Evolutionary conservation across 2,113 vertebrate species (phyloP).

Genomic region (Callionymus lyra): DNA sequence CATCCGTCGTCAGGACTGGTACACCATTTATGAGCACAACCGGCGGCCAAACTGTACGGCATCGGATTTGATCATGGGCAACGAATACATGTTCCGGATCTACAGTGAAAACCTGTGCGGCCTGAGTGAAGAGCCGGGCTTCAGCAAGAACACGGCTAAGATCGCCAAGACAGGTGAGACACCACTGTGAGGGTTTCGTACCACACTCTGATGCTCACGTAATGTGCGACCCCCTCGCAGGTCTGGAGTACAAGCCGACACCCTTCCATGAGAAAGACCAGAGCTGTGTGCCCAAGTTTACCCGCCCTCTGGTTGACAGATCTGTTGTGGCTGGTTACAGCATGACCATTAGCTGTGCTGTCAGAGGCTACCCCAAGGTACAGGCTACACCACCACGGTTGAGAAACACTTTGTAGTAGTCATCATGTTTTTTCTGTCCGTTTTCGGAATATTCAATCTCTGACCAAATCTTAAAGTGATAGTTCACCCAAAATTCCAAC

Average conservation of each 20-base stretch:
- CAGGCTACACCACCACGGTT: not conserved
- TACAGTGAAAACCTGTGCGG: conserved; percentile 81
- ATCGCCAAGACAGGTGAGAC: conserved; percentile 72
- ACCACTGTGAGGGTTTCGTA: not conserved
- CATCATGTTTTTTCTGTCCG: too few species aligned
- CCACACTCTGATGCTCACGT: not conserved
- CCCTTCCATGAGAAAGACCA: conserved; percentile 74
- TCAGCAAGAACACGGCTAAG: conserved; percentile 76
- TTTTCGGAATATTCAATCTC: too few species aligned
- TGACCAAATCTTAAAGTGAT: too few species aligned
- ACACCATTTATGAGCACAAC: conserved; percentile 79
- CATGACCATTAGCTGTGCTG: conserved; percentile 78
- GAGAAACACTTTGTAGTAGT: too few species aligned
- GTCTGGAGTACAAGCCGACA: conserved; percentile 45
- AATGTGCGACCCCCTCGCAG: conserved; percentile 51
- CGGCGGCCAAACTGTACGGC: conserved; percentile 71
- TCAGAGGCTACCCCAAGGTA: conserved; percentile 79
- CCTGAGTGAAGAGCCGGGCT: conserved; percentile 63
- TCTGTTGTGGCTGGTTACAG: conserved; percentile 76
- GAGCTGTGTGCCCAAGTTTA: conserved; percentile 71
- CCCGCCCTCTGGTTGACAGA: conserved; percentile 75
- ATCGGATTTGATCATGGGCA: conserved; percentile 83
- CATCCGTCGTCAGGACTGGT: conserved; percentile 73
- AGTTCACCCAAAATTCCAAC: too few species aligned
- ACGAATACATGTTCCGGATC: conserved; percentile 80